Evolutionary conservation across 1,140 invertebrate species (phyloP).

Genomic region (Trichonephila clavata): DNA sequence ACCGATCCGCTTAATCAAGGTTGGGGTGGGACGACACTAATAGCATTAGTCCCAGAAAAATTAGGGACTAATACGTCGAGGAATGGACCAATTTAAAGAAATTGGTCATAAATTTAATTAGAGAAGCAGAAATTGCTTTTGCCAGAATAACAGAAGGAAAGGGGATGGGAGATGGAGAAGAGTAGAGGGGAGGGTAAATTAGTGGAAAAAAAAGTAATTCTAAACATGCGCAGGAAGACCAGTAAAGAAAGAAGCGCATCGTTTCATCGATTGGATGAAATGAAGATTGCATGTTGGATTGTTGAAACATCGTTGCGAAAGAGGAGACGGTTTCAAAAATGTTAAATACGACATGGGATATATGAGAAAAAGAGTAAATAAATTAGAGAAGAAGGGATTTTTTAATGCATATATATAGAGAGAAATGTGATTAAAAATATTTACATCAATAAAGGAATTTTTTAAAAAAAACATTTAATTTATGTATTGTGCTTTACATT

Average conservation of each 20-base stretch:
- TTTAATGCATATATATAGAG: not conserved
- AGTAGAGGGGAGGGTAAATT: not conserved
- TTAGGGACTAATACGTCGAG: conserved; percentile 63
- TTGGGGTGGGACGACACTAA: not conserved
- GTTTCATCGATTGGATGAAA: conserved; percentile 43
- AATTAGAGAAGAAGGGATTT: not conserved
- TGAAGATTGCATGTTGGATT: conserved; percentile 28
- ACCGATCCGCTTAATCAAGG: conserved; percentile 49
- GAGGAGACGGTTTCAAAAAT: not conserved
- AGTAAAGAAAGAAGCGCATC: not conserved
- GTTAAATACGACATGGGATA: not conserved
- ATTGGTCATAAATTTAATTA: conserved; percentile 73
- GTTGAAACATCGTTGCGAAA: not conserved
- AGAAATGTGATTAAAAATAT: too few relatives aligned
- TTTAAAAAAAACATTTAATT: too few relatives aligned
- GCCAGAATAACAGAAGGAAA: conserved; percentile 47
- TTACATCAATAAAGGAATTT: too few relatives aligned
- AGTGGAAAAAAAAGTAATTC: conserved; percentile 3
- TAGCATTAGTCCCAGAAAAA: conserved; percentile 64
- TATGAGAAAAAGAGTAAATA: not conserved
- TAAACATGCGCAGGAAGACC: not conserved
- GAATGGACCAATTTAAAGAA: conserved; percentile 60
- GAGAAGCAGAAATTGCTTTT: conserved; percentile 69
- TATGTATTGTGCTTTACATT: too few relatives aligned
- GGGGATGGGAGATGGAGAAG: not conserved